Conservation (phyloP, 2,797 vertebrate species). For the Myotis pilosus region DNA sequence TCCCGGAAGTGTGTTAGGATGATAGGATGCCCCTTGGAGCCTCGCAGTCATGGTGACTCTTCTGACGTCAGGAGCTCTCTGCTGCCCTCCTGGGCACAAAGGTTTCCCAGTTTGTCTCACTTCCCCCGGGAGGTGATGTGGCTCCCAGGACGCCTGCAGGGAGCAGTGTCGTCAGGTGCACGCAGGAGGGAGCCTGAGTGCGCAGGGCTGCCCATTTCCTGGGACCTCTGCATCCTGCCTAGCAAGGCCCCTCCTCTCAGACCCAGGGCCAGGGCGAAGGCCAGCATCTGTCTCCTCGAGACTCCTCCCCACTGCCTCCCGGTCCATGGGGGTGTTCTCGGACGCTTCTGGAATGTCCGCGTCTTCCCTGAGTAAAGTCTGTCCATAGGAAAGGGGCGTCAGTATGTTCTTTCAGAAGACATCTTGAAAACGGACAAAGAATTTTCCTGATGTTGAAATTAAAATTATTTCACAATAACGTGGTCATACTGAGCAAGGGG, state of each 20-base stretch:
- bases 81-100: background rate
- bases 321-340: background rate
- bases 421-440: slow-evolving; percentile 13
- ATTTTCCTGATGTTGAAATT: slow-evolving; percentile 42
- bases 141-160: background rate
- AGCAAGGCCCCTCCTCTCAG: background rate
- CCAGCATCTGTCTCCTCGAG: background rate
- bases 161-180: background rate
- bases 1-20: background rate
- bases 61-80: background rate
- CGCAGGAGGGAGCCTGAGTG: background rate
- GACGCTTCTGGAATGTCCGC: background rate
- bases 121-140: background rate
- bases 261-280: background rate
- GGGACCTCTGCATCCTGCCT: background rate
- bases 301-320: background rate
- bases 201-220: background rate
- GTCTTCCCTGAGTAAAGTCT: background rate
- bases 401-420: background rate
- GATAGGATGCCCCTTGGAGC: background rate
- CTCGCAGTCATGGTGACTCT: background rate
- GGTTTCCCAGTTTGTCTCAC: background rate
- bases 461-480: slow-evolving; percentile 1
- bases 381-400: background rate
- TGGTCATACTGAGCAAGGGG: background rate